Conservation (phyloP, 2,113 vertebrate species). For the Eira barbara region DNA sequence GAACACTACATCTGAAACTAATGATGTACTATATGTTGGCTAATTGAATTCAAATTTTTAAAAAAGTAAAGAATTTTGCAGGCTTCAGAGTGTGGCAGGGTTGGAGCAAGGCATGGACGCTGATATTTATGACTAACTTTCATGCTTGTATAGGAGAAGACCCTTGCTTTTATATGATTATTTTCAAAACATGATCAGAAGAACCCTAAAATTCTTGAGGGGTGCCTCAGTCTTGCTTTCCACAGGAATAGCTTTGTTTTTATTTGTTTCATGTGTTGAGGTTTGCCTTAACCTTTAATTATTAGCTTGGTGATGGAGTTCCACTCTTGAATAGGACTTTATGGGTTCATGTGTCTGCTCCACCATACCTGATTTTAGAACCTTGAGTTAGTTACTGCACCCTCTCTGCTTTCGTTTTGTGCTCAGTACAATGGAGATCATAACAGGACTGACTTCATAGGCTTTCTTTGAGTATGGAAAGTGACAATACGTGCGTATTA, state of each 20-base stretch:
- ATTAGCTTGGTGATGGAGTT: background rate
- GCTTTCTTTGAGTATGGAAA: background rate
- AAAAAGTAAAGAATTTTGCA: background rate
- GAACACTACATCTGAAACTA: too few relatives aligned
- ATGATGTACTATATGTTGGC: too few relatives aligned
- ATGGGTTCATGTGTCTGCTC: background rate
- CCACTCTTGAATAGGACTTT: background rate
- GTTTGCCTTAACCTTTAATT: background rate
- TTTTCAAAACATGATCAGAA: background rate
- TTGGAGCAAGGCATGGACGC: background rate
- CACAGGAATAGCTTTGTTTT: background rate
- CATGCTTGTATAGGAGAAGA: background rate
- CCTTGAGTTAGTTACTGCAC: background rate
- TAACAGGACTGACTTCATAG: background rate
- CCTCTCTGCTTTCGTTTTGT: background rate
- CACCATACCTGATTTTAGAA: background rate
- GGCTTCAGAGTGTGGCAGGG: background rate
- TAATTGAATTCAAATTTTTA: too few relatives aligned
- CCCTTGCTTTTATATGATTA: background rate
- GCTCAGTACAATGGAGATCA: background rate
- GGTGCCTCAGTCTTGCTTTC: background rate
- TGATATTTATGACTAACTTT: background rate
- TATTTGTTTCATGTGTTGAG: background rate
- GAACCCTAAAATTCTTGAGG: background rate
- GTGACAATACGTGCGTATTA: background rate